phyloP scores from a whole-genome alignment of 2,888 invertebrate species.

The Chrysolina oricalcia region DNA sequence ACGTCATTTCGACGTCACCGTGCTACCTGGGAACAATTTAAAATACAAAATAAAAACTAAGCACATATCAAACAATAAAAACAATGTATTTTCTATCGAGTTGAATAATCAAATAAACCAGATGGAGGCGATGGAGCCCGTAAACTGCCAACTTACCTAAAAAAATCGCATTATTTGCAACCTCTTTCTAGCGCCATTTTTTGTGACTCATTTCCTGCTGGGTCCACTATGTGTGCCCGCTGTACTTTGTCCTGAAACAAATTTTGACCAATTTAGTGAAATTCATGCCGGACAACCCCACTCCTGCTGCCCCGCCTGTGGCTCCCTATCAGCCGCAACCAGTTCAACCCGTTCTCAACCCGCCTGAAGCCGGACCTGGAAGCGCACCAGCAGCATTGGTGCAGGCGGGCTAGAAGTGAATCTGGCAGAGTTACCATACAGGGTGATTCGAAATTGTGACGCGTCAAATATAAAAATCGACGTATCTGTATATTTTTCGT shows the following conservation, averaged over 20 bases:
- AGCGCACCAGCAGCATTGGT: neutral
- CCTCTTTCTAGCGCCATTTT: too few species aligned
- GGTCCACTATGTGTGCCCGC: too few species aligned
- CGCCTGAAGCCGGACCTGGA: neutral
- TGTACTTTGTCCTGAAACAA: neutral
- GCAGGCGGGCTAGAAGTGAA: conserved; percentile 9
- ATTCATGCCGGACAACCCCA: conserved; percentile 62
- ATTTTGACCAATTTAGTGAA: conserved; percentile 58
- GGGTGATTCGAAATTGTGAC: neutral
- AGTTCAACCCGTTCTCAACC: neutral
- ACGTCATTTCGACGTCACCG: too few species aligned
- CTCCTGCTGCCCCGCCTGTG: conserved; percentile 44
- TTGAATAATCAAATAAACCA: too few species aligned
- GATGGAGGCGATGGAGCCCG: too few species aligned
- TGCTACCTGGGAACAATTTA: too few species aligned
- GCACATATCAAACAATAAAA: too few species aligned
- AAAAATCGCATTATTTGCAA: too few species aligned
- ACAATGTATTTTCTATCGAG: too few species aligned
- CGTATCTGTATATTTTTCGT: neutral
- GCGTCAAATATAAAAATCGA: neutral
- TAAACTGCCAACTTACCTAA: too few species aligned
- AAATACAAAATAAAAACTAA: too few species aligned
- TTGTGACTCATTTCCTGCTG: too few species aligned
- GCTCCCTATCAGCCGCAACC: conserved; percentile 11
- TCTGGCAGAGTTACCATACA: neutral